These are phyloP conservation scores for Galleria mellonella DNA, from an alignment of 1,140 invertebrate genomes.

Conservation along the genomic window DNA sequence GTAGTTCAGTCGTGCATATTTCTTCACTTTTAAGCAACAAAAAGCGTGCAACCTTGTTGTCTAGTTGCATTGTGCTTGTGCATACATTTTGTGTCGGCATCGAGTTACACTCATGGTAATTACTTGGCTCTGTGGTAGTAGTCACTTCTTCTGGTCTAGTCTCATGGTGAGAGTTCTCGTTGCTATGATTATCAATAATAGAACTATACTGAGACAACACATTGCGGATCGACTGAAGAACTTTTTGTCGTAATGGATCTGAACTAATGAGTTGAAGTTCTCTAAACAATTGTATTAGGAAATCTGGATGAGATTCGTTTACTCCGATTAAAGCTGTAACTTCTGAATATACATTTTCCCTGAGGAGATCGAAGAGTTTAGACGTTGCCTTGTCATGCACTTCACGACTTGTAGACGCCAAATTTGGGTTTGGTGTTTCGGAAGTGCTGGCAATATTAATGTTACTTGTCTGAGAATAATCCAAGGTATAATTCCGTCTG, in stretches of 20 bases:
- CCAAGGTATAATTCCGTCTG: slow-evolving; percentile 46
- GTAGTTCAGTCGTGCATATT: slow-evolving; percentile 51
- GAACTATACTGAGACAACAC: slow-evolving; percentile 58
- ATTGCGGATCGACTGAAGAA: slow-evolving; percentile 77
- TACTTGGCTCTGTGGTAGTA: slow-evolving; percentile 26
- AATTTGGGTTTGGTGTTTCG: slow-evolving; percentile 53
- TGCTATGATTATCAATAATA: slow-evolving; percentile 33
- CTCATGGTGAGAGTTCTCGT: slow-evolving; percentile 26
- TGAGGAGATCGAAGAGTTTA: slow-evolving; percentile 78
- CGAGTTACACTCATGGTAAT: slow-evolving; percentile 32
- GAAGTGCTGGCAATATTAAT: slow-evolving; percentile 50
- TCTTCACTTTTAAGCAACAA: slow-evolving; percentile 55
- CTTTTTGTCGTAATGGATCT: slow-evolving; percentile 77
- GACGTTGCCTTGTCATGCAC: slow-evolving; percentile 70
- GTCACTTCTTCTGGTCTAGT: slow-evolving; percentile 25
- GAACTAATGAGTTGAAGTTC: slow-evolving; percentile 80
- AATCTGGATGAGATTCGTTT: slow-evolving; percentile 81
- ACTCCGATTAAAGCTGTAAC: slow-evolving; percentile 81
- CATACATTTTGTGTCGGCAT: slow-evolving; percentile 23
- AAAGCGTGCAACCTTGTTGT: slow-evolving; percentile 66
- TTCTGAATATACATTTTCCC: slow-evolving; percentile 82
- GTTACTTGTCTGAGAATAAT: slow-evolving; percentile 56
- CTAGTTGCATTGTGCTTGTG: slow-evolving; percentile 37
- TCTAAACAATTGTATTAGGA: slow-evolving; percentile 79
- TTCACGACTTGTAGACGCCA: slow-evolving; percentile 54